Base-by-base conservation (phyloP, 1,140 invertebrate species). In the Dufourea novaeangliae region DNA sequence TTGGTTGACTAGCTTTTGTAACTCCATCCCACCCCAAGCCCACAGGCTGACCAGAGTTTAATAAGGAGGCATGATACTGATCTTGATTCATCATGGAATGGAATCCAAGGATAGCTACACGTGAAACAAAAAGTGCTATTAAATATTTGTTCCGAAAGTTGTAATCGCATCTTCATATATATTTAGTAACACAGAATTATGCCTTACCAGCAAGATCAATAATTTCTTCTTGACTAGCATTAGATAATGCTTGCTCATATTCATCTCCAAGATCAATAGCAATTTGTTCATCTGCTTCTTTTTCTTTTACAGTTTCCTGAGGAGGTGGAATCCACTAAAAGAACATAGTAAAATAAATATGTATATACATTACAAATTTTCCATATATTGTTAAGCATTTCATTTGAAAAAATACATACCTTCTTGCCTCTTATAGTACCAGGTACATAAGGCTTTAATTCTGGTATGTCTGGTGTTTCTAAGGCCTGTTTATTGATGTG, bases 81-180 rank as follows among this genome's bases (percentile, higher is more conserved):
- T 99, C 98, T 94, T 99, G 99, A 93, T 99, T 99, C 96, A 99
- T 97, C 97, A 99, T 99, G 64, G 98, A 99, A 93, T 99, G 98
- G 94, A 99, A 99, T 87, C 99, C 99, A 79, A 99, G 94, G 92
- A 99, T 99, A 93, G 98, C 98, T 98, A 92, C 32, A 94, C 93
- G 84, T 25, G 83, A 86, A 39, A 83, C 77, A 29, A 39, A 76
- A 1, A 50, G 20, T 72, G 12, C 50, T 63, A 27, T 32, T 20
- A 63, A 7, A 11, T 10, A 8, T 67, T n/a, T 10, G 8, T 20
- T 27, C 8, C 41, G 14, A 44, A 22, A 46, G 29, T 2, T 27
- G 20, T 56, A 22, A 34, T 67, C 20, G 8, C 25, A 22, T n/a
- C 17, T 50, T 0, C n/a, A 50, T 4, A 32, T 32, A 1, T 7